A percentile compares a stretch with the other conserved stretches of the same genome.
Evolutionary conservation across 2,797 vertebrate genomes (phyloP).

Genomic region (Psittacula derbiana): DNA sequence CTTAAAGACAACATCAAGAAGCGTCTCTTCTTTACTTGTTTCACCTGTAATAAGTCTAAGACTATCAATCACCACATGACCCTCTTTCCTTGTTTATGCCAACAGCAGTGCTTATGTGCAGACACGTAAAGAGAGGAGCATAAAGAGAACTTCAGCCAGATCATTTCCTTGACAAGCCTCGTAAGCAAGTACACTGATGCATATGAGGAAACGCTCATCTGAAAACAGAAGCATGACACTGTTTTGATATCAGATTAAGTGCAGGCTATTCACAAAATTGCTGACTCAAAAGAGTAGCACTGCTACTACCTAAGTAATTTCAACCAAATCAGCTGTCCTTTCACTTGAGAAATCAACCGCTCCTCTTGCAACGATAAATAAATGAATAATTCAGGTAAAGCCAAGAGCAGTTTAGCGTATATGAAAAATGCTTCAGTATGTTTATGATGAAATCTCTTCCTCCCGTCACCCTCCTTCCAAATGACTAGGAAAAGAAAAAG

Average conservation of each 20-base stretch:
- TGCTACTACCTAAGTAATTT: neutral
- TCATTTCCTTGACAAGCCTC: accelerated
- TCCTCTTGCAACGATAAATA: neutral
- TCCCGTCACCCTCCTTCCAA: neutral
- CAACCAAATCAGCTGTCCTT: neutral
- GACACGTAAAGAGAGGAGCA: neutral
- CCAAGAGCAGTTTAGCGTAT: neutral
- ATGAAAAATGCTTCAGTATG: neutral
- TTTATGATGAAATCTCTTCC: neutral
- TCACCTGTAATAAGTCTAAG: neutral
- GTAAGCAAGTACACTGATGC: neutral
- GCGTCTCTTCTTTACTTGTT: neutral
- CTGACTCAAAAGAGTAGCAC: neutral
- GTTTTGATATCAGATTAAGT: neutral
- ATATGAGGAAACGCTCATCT: neutral
- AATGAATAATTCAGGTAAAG: neutral
- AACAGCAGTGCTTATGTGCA: neutral
- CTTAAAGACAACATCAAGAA: neutral
- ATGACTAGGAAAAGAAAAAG: neutral
- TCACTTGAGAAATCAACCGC: neutral
- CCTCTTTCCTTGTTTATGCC: neutral
- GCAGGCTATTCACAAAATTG: neutral
- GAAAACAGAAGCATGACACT: neutral
- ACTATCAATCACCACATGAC: neutral
- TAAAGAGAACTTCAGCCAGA: neutral